Percentiles rank a stretch among this genome's conserved stretches.
phyloP scores from a whole-genome alignment of 1,140 invertebrate genomes.

The Cotesia vestalis region DNA sequence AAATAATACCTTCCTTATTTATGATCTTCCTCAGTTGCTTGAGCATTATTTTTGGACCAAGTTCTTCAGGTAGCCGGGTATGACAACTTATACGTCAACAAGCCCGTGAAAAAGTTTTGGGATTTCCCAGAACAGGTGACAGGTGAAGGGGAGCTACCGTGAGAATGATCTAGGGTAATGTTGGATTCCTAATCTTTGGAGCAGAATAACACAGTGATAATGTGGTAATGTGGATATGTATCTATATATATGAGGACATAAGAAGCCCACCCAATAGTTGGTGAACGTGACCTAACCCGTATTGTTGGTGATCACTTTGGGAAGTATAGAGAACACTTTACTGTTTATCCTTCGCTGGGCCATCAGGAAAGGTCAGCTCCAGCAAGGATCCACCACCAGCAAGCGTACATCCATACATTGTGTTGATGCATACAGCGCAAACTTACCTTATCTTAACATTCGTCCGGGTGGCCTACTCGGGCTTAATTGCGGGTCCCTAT shows the following conservation, averaged over 20 bases:
- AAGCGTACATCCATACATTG: not conserved
- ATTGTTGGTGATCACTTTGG: constrained; percentile 39
- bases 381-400: constrained; percentile 32
- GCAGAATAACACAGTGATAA: not conserved
- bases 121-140: constrained; percentile 2
- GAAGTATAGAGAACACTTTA: constrained; percentile 40
- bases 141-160: constrained; percentile 2
- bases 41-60: not conserved
- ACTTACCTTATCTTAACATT: constrained; percentile 60
- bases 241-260: constrained; percentile 13
- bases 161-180: constrained; percentile 12
- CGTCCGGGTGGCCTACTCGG: constrained; percentile 66
- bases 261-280: constrained; percentile 23
- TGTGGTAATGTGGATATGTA: not conserved
- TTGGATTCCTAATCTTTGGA: not conserved
- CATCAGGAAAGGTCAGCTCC: constrained; percentile 56
- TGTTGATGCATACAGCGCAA: constrained; percentile 36
- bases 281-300: constrained; percentile 12
- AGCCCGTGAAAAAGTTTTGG: not conserved
- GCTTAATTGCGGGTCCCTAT: constrained; percentile 65
- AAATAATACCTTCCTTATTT: constrained; percentile 39
- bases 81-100: constrained; percentile 1
- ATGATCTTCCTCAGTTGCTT: not conserved
- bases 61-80: constrained; percentile 11
- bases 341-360: constrained; percentile 34